A percentile compares a stretch with the other conserved stretches of the same genome.
Conservation (phyloP, 2,888 invertebrate genomes). For the Epicampocera succincta region DNA sequence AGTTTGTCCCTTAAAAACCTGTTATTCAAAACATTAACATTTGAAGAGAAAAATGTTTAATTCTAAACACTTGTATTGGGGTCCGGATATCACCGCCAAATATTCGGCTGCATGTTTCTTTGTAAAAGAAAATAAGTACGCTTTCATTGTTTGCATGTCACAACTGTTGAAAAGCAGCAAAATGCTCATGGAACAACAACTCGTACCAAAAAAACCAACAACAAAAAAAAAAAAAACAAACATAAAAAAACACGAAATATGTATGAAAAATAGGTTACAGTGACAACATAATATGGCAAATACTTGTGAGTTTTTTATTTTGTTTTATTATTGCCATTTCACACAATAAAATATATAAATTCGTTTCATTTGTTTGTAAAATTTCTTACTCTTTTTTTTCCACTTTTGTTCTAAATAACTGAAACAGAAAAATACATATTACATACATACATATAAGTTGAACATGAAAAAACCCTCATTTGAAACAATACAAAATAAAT, state of each 20-base stretch:
- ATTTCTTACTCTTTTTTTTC: background rate
- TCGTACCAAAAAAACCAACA: too few species aligned
- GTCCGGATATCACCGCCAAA: background rate
- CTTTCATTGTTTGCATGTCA: constrained; percentile 39
- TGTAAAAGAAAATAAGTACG: background rate
- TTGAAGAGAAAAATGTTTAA: too few species aligned
- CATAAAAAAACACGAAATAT: background rate
- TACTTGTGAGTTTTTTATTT: constrained; percentile 11
- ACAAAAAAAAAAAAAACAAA: background rate
- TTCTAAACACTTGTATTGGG: background rate
- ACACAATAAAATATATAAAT: constrained; percentile 25
- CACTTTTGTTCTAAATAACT: constrained; percentile 25
- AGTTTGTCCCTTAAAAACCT: too few species aligned
- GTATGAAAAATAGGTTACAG: constrained; percentile 61
- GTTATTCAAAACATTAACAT: too few species aligned
- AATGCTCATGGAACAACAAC: too few species aligned
- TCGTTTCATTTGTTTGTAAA: constrained; percentile 16
- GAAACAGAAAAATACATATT: background rate
- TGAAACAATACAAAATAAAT: constrained; percentile 55
- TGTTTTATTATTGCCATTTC: constrained; percentile 12
- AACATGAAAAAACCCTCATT: constrained; percentile 30
- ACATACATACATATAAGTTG: constrained; percentile 1
- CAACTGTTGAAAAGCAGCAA: constrained; percentile 42
- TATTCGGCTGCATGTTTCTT: too few species aligned
- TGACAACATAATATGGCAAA: constrained; percentile 62